These are phyloP conservation scores for Pachycephus smyrnensis DNA, from an alignment of 2,888 invertebrate species.

Conservation along the genomic window DNA sequence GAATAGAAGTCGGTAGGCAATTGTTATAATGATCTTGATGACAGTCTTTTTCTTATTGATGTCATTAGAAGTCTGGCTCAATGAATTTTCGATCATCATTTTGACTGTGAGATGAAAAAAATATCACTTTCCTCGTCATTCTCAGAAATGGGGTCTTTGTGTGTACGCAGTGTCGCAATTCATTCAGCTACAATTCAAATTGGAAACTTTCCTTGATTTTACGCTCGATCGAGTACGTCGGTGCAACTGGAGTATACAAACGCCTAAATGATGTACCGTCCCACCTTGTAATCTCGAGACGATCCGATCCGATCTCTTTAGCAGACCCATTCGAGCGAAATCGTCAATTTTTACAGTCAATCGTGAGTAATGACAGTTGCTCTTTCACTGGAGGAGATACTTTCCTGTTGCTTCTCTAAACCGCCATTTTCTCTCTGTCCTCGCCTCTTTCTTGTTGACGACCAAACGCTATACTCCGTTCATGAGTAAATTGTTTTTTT, in stretches of 20 bases:
- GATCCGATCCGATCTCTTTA: neutral
- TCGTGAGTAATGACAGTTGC: neutral
- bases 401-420: neutral
- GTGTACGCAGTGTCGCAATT: neutral
- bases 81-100: neutral
- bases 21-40: neutral
- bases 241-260: neutral
- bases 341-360: neutral
- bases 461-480: no score
- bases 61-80: neutral
- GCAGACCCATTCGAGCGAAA: neutral
- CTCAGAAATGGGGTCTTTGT: neutral
- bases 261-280: neutral
- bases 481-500: no score
- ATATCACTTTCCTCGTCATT: neutral
- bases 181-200: slow-evolving; percentile 18
- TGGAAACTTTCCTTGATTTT: slow-evolving; percentile 10
- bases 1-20: neutral
- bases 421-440: neutral
- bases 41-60: neutral
- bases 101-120: neutral
- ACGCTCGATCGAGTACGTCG: neutral
- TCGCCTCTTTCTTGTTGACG: neutral
- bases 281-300: neutral
- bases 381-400: neutral